phyloP scores from a whole-genome alignment of 2,888 invertebrate species.

The Malachius bipustulatus region DNA sequence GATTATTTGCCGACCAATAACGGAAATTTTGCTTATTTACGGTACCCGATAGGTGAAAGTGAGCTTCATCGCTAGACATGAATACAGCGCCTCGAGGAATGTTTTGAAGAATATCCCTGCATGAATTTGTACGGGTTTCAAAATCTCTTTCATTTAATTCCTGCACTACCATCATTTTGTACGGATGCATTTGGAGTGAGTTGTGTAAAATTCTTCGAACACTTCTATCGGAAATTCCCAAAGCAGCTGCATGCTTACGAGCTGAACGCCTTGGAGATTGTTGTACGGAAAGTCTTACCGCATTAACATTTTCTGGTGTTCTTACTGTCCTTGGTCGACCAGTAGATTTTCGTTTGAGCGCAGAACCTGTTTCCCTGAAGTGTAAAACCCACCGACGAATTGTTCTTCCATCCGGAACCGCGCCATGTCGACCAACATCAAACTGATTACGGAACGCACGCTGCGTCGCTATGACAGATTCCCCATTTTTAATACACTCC shows the following conservation, averaged over 20 bases:
- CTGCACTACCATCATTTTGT: neutral
- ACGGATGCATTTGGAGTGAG: conserved; percentile 1
- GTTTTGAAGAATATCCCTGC: conserved; percentile 3
- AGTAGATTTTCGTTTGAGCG: neutral
- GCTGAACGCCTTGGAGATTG: conserved; percentile 1
- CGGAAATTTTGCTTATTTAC: too few relatives aligned
- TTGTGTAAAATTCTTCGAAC: conserved; percentile 3
- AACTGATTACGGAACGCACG: neutral
- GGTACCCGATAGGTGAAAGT: conserved; percentile 7
- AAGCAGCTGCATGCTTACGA: conserved; percentile 1
- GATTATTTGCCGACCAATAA: too few relatives aligned
- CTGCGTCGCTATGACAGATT: conserved; percentile 1
- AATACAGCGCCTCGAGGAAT: conserved; percentile 4
- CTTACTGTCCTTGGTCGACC: conserved; percentile 2
- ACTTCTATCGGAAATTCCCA: neutral
- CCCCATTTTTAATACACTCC: neutral
- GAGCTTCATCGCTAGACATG: conserved; percentile 8
- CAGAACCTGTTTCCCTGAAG: neutral
- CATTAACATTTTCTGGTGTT: neutral
- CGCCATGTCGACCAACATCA: conserved; percentile 2
- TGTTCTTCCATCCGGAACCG: conserved; percentile 2
- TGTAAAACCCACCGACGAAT: neutral
- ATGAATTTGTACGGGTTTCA: too few relatives aligned
- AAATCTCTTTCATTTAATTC: conserved; percentile 3
- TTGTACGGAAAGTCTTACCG: neutral